Conservation (phyloP, 1,140 invertebrate genomes). For the Micrasema longulum region DNA sequence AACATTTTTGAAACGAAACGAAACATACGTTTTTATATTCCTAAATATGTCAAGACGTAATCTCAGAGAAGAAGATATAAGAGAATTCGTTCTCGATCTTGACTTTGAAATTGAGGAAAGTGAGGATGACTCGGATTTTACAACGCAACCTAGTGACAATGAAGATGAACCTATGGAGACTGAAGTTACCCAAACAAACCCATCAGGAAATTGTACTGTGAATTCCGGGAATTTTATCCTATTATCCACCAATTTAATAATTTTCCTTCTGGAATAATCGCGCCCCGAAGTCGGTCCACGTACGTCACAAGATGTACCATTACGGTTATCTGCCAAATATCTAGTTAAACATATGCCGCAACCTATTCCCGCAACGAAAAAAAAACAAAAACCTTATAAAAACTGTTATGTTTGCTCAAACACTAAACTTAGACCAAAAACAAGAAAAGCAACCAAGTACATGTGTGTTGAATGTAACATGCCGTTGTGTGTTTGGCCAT, state of each 20-base stretch:
- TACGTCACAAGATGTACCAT: slow-evolving; percentile 6
- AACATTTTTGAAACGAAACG: slow-evolving; percentile 7
- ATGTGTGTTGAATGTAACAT: slow-evolving; percentile 12
- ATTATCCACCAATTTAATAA: slow-evolving; percentile 23
- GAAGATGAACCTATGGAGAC: slow-evolving; percentile 28
- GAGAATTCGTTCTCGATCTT: slow-evolving; percentile 19
- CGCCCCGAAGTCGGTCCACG: slow-evolving; percentile 10
- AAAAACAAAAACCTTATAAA: slow-evolving; percentile 13
- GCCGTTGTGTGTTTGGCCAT: slow-evolving; percentile 16
- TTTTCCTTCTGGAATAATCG: slow-evolving; percentile 22
- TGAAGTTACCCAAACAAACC: slow-evolving; percentile 6
- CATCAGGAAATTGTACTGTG: slow-evolving; percentile 12
- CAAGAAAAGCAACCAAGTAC: slow-evolving; percentile 8
- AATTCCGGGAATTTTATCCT: not conserved
- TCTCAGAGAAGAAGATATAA: slow-evolving; percentile 22
- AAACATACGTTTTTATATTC: slow-evolving; percentile 10
- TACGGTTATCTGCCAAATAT: slow-evolving; percentile 13
- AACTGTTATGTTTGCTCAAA: slow-evolving; percentile 17
- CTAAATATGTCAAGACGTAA: slow-evolving; percentile 22
- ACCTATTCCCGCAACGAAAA: slow-evolving; percentile 1
- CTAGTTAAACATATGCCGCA: slow-evolving; percentile 20
- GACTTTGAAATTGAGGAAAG: slow-evolving; percentile 21
- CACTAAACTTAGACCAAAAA: no score
- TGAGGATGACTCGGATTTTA: slow-evolving; percentile 27
- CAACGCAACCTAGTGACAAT: slow-evolving; percentile 25